Conservation (phyloP, 2,888 invertebrate genomes). For the Melanchra persicariae region DNA sequence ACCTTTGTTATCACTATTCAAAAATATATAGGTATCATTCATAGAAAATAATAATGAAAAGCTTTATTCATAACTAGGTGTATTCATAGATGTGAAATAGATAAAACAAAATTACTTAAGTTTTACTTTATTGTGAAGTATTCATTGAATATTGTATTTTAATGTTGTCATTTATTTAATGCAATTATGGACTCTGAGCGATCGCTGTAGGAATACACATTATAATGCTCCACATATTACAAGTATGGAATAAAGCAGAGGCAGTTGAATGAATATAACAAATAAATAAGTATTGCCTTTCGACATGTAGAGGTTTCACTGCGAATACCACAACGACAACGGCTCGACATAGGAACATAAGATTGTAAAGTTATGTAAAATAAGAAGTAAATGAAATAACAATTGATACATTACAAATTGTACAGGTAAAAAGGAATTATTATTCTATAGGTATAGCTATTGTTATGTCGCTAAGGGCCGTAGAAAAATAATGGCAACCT, state of each 20-base stretch:
- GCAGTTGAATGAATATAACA: slow-evolving; percentile 13
- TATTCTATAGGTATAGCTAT: slow-evolving; percentile 62
- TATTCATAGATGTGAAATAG: slow-evolving; percentile 34
- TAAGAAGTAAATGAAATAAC: slow-evolving; percentile 61
- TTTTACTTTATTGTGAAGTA: slow-evolving; percentile 27
- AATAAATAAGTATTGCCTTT: slow-evolving; percentile 46
- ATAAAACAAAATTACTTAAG: slow-evolving; percentile 23
- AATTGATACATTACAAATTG: slow-evolving; percentile 63
- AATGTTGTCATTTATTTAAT: slow-evolving; percentile 26
- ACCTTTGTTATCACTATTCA: slow-evolving; percentile 53
- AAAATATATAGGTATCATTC: slow-evolving; percentile 36
- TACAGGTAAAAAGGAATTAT: slow-evolving; percentile 70
- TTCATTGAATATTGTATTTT: slow-evolving; percentile 37
- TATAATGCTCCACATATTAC: background rate
- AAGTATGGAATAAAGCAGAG: slow-evolving; percentile 6
- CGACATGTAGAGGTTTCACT: slow-evolving; percentile 22
- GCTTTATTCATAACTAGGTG: slow-evolving; percentile 47
- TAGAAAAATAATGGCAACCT: slow-evolving; percentile 40
- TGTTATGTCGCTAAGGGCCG: slow-evolving; percentile 63
- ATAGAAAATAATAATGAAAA: slow-evolving; percentile 40
- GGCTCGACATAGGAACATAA: slow-evolving; percentile 73
- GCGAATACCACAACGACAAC: slow-evolving; percentile 72
- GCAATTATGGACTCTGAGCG: slow-evolving; percentile 11
- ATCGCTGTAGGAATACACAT: background rate
- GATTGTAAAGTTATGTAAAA: slow-evolving; percentile 75